Percentiles rank a stretch among this genome's conserved stretches.
phyloP scores from a whole-genome alignment of 2,888 invertebrate species.

The Aphrophora alni region DNA sequence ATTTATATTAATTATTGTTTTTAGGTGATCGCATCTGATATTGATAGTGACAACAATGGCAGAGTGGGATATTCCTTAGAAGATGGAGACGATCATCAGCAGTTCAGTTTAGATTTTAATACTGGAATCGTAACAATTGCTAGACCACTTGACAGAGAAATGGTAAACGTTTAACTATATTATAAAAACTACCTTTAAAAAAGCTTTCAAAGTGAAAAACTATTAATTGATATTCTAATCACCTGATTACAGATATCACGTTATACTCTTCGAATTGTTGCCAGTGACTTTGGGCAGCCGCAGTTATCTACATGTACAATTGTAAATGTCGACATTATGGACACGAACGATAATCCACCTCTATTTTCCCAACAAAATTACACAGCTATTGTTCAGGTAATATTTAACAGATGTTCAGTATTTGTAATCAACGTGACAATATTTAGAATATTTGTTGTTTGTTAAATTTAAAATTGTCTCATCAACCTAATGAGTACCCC shows the following conservation, averaged over 20 bases:
- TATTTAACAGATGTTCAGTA: conserved; percentile 44
- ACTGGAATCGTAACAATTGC: conserved; percentile 80
- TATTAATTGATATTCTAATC: too few species aligned
- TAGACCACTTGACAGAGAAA: conserved; percentile 81
- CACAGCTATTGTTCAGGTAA: conserved; percentile 74
- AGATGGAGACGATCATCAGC: conserved; percentile 74
- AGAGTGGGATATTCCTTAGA: conserved; percentile 78
- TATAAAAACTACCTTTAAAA: background rate
- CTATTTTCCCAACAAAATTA: conserved; percentile 80
- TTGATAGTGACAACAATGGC: conserved; percentile 83
- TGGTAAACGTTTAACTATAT: conserved; percentile 60
- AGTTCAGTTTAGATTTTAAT: conserved; percentile 78
- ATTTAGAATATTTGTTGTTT: too few species aligned
- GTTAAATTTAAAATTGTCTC: too few species aligned
- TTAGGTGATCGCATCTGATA: conserved; percentile 78
- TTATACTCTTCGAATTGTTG: conserved; percentile 54
- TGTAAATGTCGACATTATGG: conserved; percentile 81
- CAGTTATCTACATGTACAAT: conserved; percentile 74
- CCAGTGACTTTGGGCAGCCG: conserved; percentile 82
- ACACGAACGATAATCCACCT: conserved; percentile 94
- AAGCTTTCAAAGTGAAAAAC: background rate
- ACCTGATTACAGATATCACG: background rate
- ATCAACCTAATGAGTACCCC: too few species aligned
- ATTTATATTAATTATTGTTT: too few species aligned
- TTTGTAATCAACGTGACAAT: conserved; percentile 13